Percentiles rank a stretch among this genome's conserved stretches.
These are phyloP conservation scores for Seriola rivoliana DNA, from an alignment of 2,113 vertebrate species.

Conservation along the genomic window DNA sequence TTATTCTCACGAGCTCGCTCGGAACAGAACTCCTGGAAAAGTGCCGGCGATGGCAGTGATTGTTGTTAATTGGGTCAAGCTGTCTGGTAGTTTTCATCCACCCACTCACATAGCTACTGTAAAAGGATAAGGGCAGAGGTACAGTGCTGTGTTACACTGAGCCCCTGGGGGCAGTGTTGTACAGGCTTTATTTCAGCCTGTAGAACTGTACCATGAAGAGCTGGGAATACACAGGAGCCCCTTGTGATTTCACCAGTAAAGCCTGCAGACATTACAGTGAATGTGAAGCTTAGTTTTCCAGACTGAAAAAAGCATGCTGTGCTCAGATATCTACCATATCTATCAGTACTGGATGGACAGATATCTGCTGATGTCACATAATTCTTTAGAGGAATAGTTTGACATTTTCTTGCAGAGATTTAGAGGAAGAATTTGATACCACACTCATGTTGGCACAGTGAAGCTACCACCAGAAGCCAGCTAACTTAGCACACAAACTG, in stretches of 20 bases:
- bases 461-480: background rate
- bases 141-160: constrained; percentile 46
- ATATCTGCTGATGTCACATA: background rate
- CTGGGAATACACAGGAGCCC: constrained; percentile 8
- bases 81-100: constrained; percentile 60
- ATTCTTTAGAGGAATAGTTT: background rate
- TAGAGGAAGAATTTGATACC: no score
- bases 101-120: constrained; percentile 49
- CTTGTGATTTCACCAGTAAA: constrained; percentile 13
- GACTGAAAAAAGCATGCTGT: background rate
- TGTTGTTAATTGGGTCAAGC: constrained; percentile 74
- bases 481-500: no score
- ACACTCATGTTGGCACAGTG: no score
- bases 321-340: background rate
- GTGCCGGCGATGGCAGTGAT: constrained; percentile 49
- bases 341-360: background rate
- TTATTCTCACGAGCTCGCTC: constrained; percentile 45
- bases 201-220: background rate
- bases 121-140: constrained; percentile 32
- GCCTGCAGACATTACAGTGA: constrained; percentile 1
- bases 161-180: constrained; percentile 78
- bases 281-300: background rate
- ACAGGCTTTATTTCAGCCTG: constrained; percentile 49
- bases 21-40: constrained; percentile 45
- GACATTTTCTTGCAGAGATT: background rate